phyloP scores from a whole-genome alignment of 2,113 vertebrate genomes.

The Cyanistes caeruleus region DNA sequence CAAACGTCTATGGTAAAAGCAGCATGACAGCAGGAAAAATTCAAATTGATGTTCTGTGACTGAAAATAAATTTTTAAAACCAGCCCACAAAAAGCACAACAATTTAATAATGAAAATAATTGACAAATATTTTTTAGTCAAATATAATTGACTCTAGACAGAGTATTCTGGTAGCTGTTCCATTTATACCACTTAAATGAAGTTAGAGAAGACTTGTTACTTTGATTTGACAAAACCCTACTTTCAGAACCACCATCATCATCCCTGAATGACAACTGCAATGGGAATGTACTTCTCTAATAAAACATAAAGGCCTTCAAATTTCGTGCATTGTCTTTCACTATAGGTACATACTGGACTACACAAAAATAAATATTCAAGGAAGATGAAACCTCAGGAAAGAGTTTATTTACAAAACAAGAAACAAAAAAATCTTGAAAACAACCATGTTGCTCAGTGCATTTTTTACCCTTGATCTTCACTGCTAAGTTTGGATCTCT shows the following conservation, averaged over 20 bases:
- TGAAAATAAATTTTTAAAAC: background rate
- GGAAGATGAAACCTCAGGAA: background rate
- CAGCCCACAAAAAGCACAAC: background rate
- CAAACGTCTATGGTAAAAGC: background rate
- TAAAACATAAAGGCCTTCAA: background rate
- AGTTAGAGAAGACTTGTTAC: background rate
- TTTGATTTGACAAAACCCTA: background rate
- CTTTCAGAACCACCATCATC: background rate
- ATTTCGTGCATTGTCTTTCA: background rate
- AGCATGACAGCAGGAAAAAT: background rate
- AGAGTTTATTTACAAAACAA: background rate
- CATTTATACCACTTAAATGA: background rate
- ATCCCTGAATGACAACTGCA: background rate
- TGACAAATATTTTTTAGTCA: background rate
- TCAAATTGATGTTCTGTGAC: background rate
- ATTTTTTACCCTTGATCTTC: background rate
- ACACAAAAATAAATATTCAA: background rate
- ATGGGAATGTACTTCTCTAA: background rate
- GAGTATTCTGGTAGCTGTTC: background rate
- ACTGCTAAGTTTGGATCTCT: background rate
- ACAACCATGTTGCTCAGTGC: accelerated
- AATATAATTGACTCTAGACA: background rate
- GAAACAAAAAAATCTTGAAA: background rate
- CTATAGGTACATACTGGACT: background rate
- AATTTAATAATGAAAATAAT: background rate